Base-by-base conservation (phyloP, 2,113 vertebrate genomes). In the Alethe diademata region DNA sequence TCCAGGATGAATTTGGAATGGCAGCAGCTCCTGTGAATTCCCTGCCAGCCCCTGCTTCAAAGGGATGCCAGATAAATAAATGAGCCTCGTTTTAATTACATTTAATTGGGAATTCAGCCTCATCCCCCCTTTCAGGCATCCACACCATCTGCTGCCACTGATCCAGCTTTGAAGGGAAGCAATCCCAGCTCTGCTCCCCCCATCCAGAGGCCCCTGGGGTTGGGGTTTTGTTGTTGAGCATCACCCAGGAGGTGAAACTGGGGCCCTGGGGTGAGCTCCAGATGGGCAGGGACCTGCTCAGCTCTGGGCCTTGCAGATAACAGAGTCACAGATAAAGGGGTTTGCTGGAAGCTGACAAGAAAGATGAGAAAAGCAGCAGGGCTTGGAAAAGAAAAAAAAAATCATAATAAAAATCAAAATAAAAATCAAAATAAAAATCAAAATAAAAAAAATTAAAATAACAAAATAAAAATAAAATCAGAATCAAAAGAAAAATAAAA, bases 131-230 rank as follows among this genome's bases (percentile, higher is more conserved):
- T 35, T 4, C 9, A 87, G 93, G 79, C 91, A 58, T 5, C 86
- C 66, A 0, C 88, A 87, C 75, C 94, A 94, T 95, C 93, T 95
- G 92, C 85, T 73, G 66, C 43, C 64, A 10, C 82, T 61, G 56
- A 80, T 13, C 42, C 51, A 6, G 3, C 62, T 90, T 29, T 22
- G 88, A 40, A 72, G 67, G 76, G 71, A 13, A 48, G 17, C 35
- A 13, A 1, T 19, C 53, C 38, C 71, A n/a, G 88, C 83, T 67
- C 20, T 4, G 28, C 47, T 56, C 4, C 65, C 62, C 53, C 73
- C 56, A 73, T 47, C 38, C 62, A 25, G 58, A 29, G 40, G 51
- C 86, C 92, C 83, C 18, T 0, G 22, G 92, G 92, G 50, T 5
- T 18, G 20, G 51, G 2, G 70, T 33, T 79, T 29, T 26, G 43